Percentiles rank a stretch among this genome's conserved stretches.
These are phyloP conservation scores for Mamestra brassicae DNA, from an alignment of 2,888 invertebrate genomes.

Conservation along the genomic window DNA sequence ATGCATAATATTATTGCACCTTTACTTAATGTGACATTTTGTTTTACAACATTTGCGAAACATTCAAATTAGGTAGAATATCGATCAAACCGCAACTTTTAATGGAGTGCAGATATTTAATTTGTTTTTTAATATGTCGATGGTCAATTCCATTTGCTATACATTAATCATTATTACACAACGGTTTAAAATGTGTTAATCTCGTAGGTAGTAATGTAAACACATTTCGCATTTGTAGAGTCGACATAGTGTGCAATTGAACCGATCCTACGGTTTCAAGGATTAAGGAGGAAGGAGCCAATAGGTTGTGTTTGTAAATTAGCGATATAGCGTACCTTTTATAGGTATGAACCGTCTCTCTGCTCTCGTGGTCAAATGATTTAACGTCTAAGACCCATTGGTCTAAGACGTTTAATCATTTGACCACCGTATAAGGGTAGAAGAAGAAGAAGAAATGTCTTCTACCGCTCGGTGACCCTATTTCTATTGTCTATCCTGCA, in stretches of 20 bases:
- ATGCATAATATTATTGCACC: conserved; percentile 25
- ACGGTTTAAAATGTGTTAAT: conserved; percentile 4
- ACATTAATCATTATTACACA: conserved; percentile 34
- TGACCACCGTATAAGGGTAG: no score
- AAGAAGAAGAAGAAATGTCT: no score
- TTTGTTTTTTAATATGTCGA: conserved; percentile 26
- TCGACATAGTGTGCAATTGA: background rate
- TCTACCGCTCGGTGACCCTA: no score
- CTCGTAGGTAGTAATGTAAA: conserved; percentile 3
- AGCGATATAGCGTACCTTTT: no score
- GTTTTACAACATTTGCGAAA: conserved; percentile 34
- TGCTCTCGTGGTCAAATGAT: no score
- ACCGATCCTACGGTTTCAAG: background rate
- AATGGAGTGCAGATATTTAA: conserved; percentile 28
- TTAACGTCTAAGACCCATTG: no score
- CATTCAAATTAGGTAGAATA: conserved; percentile 35
- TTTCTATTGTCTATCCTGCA: no score
- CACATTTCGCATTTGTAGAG: background rate
- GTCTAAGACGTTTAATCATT: no score
- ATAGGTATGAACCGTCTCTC: no score
- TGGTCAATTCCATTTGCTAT: conserved; percentile 32
- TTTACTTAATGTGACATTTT: conserved; percentile 22
- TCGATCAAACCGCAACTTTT: conserved; percentile 37
- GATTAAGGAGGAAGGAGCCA: no score
- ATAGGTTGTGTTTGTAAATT: no score